Percentiles rank a stretch among this genome's conserved stretches.
Conservation (phyloP, 2,888 invertebrate species). For the Dendrolimus pini region DNA sequence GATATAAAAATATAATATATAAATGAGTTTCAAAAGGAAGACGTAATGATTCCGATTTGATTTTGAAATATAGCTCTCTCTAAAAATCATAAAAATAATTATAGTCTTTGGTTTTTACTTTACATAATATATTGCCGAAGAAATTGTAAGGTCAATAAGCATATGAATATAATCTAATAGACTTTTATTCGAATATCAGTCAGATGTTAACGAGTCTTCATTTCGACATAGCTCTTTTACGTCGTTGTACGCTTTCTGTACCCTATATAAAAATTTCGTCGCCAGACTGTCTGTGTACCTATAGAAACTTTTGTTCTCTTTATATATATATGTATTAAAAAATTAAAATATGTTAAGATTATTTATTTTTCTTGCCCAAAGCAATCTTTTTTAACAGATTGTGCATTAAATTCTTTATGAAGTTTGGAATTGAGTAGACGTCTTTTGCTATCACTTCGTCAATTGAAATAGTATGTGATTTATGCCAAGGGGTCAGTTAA, state of each 20-base stretch:
- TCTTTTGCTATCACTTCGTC: no score
- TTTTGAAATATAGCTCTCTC: conserved; percentile 37
- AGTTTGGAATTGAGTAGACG: no score
- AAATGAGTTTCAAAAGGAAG: conserved; percentile 38
- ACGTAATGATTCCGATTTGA: conserved; percentile 39
- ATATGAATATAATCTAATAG: conserved; percentile 48
- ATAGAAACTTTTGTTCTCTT: no score
- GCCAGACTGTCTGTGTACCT: no score
- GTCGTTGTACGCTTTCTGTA: background rate
- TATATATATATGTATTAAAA: no score
- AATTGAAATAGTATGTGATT: no score
- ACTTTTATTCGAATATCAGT: conserved; percentile 56
- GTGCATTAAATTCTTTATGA: no score
- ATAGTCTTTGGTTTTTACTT: conserved; percentile 66
- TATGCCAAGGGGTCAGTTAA: no score
- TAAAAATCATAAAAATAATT: conserved; percentile 37
- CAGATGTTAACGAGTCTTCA: conserved; percentile 14
- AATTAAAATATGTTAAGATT: no score
- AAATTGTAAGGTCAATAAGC: conserved; percentile 48
- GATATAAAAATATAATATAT: conserved; percentile 19
- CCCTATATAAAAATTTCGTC: no score
- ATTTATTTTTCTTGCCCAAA: no score
- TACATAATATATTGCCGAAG: conserved; percentile 47
- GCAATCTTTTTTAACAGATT: no score
- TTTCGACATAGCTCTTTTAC: background rate